Evolutionary conservation across 2,888 invertebrate genomes (phyloP), one percentile per base, ranked within the genome.

Genomic region (Lithosia quadra): DNA sequence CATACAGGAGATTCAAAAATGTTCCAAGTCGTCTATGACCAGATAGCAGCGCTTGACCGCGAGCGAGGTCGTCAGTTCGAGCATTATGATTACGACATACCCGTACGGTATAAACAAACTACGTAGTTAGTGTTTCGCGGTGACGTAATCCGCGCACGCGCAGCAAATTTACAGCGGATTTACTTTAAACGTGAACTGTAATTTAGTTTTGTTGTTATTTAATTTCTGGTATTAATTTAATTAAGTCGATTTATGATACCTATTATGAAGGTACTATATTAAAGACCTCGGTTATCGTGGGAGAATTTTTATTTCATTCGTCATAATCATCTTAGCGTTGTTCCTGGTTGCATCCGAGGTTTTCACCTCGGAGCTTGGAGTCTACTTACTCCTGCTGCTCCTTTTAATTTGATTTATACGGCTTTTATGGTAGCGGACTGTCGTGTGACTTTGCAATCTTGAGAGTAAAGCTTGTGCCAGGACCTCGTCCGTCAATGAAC

Each of bases 21-120:
- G 5, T 11, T 33, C n/a, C 24, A 58, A 58, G n/a, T 49, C 11
- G 60, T 60, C 53, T 22, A 49, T 61, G 69, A 75, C 65, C 62
- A 67, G 69, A 68, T n/a, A 58, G 56, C 67, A 68, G 59, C 18
- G 21, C 24, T 36, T 76, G 80, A 73, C 78, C 78, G 74, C 71
- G 65, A 56, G 67, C 68, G 75, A 78, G 79, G 79, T 69, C 73
- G 68, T 58, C 63, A 62, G 62, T 65, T 63, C 33, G 24, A 10
- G 28, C 56, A 55, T 67, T 63, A 55, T 22, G 22, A 55, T 72
- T 74, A 73, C 75, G 74, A 75, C 82, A 81, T 66, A 77, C 28
- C 28, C 60, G 24, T 66, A 57, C 73, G 65, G 63, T 79, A 76
- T 85, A 85, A 85, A 85, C 84, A 85, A 73, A 68, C 58, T 69